Base-by-base conservation (phyloP, 2,888 invertebrate genomes). In the Tetramorium bicarinatum region DNA sequence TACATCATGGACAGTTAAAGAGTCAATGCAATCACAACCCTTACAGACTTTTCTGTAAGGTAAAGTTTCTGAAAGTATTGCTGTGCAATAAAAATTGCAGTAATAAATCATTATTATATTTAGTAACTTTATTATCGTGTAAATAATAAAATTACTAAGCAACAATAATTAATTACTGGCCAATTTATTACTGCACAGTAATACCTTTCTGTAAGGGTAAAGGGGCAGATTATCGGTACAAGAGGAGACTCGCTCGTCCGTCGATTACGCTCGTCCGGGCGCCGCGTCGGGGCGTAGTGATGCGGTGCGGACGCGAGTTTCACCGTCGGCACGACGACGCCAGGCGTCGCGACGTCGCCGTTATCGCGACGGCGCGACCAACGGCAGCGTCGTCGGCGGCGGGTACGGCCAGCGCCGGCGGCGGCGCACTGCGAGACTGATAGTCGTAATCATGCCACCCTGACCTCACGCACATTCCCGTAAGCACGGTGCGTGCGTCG, bases 371-470 rank as follows among this genome's bases (percentile, higher is more conserved):
- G 92, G 92, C 92, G 92, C 91, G 92, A 92, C 92, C 93, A 92
- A 91, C 92, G 88, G 84, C 88, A 87, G 89, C 89, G 86, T 83
- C 88, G 89, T 84, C 83, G 21, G 91, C 92, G 93, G 91, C 88
- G 89, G 86, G 83, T 92, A 91, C 91, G 91, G 91, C 93, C 93
- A 92, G 91, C 92, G 91, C 85, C 86, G 89, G 90, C 89, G 87
- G 86, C 89, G 90, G 88, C 84, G 84, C 66, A 81, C 89, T 85
- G 69, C 75, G 77, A 83, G 86, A 71, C 87, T 85, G 89, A 89
- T 92, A 94, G 94, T 94, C 93, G 94, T 93, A 92, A 94, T 93
- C 93, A 94, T 94, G 94, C 94, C 94, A 94, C 93, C 94, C 93
- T 77, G 77, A 92, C 93, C 93, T 93, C 93, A 93, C 92, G 91